Conservation (phyloP, 2,888 invertebrate species). For the Callyntrura sp. region DNA sequence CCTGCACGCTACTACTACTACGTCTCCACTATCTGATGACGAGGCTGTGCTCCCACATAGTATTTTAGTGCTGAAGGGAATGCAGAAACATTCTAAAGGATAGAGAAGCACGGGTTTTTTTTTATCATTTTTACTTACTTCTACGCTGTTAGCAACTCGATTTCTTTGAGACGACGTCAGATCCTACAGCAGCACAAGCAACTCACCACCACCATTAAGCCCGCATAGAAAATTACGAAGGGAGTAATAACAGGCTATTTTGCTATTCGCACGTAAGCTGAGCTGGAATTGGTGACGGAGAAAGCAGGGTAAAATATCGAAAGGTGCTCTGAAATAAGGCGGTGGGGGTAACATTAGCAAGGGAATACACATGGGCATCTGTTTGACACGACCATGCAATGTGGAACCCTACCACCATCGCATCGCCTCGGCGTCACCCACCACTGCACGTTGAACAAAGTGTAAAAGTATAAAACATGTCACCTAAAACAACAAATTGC, state of each 20-base stretch:
- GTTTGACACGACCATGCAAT: slow-evolving; percentile 1
- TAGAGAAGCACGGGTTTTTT: no score
- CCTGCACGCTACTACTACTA: no score
- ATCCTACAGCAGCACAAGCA: not conserved
- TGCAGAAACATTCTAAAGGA: no score
- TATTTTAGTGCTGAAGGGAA: no score
- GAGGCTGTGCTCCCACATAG: no score
- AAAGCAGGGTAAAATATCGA: slow-evolving; percentile 1
- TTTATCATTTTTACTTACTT: no score
- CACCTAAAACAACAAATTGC: slow-evolving; percentile 22
- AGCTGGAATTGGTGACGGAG: not conserved
- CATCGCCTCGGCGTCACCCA: slow-evolving; percentile 7
- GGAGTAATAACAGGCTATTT: no score
- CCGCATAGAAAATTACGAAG: no score
- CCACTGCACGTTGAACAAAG: not conserved
- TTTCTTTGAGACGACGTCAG: no score
- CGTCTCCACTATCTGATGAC: no score
- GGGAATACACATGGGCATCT: not conserved
- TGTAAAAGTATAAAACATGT: not conserved
- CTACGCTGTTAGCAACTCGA: no score
- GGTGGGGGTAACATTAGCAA: not conserved
- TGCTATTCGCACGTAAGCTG: no score
- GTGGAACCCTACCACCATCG: not conserved
- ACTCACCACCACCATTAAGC: not conserved
- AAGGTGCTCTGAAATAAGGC: not conserved